Evolutionary conservation across 2,888 invertebrate species (phyloP).

Genomic region (Steromphala cineraria): DNA sequence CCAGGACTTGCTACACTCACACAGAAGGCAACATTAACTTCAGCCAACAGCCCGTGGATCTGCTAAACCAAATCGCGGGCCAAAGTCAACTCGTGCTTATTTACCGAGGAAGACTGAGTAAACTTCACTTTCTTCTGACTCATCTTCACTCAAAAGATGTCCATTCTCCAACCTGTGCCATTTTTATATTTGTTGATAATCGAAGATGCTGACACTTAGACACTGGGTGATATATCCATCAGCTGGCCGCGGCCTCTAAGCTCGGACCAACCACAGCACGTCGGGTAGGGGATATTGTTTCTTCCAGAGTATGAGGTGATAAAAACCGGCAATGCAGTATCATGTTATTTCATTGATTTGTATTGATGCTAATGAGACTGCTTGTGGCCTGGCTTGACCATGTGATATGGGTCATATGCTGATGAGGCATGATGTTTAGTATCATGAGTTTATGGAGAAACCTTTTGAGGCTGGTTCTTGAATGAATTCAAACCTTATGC

Average conservation of each 20-base stretch:
- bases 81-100: constrained; percentile 15
- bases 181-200: constrained; percentile 20
- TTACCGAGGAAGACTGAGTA: constrained; percentile 14
- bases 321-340: constrained; percentile 8
- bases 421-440: background rate
- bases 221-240: background rate
- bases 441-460: too few species aligned
- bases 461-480: too few species aligned
- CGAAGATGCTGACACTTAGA: constrained; percentile 11
- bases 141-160: background rate
- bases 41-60: constrained; percentile 5
- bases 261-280: background rate
- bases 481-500: too few species aligned
- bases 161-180: constrained; percentile 13
- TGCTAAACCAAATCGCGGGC: constrained; percentile 1
- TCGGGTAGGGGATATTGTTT: background rate
- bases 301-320: background rate
- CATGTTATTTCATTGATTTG: constrained; percentile 15
- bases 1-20: background rate
- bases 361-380: background rate
- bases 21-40: background rate
- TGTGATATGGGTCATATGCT: constrained; percentile 11
- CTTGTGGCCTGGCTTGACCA: background rate
- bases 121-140: background rate
- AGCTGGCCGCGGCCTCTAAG: background rate